Evolutionary conservation across 2,113 vertebrate genomes (phyloP), one percentile per base, ranked within the genome.

Genomic region (Phalacrocorax brasilianus): DNA sequence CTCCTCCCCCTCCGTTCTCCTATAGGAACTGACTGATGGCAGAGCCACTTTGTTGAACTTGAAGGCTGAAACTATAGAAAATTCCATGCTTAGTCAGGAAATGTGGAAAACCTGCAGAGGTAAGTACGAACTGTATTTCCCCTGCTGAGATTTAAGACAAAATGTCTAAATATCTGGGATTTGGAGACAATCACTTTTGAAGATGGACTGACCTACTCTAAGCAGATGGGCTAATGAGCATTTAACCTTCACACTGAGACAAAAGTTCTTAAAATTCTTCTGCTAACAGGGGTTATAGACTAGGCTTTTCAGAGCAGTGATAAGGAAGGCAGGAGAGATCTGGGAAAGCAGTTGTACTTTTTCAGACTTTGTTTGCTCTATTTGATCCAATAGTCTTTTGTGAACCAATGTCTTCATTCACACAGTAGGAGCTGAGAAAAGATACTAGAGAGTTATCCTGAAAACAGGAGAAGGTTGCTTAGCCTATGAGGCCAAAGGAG

Each of bases 81-180:
- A 85, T 77, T 38, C 84, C 66, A 62, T 79, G 77, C 83, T 93
- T 92, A 92, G 49, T 89, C 80, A 91, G 91, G 91, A 89, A 87
- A 87, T 12, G 24, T 17, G 42, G 61, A 16, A 87, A 93, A 91
- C 12, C 70, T 89, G 73, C 40, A 79, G 52, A 95, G 66, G 10
- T 47, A 65, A 58, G 47, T 49, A 63, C 20, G 79, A 74, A 33
- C 28, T 58, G n/a, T 2, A 11, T 77, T 80, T 22, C 7, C 63
- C 24, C 82, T 62, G 21, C 6, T 9, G 38, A 74, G 50, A 61
- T 55, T 88, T 73, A 17, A 70, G 63, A 50, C 2, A 16, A 47
- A 77, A 74, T 35, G 38, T 59, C 52, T 71, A 81, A 85, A 78
- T 74, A 71, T 6, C 74, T 49, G 38, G 22, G n/a, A 67, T 58